Evolutionary conservation across 37 sponge, comb jelly and placozoan genomes (phyloP), one percentile per base, ranked within the genome.

Genomic region (Haliclona indistincta): DNA sequence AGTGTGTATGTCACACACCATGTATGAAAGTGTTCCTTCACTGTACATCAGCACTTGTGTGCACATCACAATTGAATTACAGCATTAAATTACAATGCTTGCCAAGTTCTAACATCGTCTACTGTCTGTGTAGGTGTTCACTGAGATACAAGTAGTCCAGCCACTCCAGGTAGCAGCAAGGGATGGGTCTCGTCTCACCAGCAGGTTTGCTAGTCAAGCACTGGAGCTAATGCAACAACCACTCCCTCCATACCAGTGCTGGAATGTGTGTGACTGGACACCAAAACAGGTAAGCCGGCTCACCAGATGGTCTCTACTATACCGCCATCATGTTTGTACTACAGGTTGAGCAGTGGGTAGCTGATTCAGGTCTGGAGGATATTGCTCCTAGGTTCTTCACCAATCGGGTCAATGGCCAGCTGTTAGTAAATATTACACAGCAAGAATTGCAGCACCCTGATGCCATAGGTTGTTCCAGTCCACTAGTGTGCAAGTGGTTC

Each of bases 261-360:
- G 83, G 83, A 45, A 80, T 42, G 71, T 62, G 11, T 40, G 68
- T 5, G 55, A 56, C 71, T 80, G 80, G 80, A 43, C 71, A 29
- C 28, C 80, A 56, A 36, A 41, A 17, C 20, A 70, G n/a, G 71
- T 80, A 1, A 15, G 40, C 8, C n/a, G n/a, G n/a, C n/a, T n/a
- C n/a, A n/a, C n/a, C 51, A 47, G 10, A 10, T 47, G 10, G 15
- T 15, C 10, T 15, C 10, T 15, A 47, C 51, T 17, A 47, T 47
- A 17, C 15, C 51, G 13, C 30, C 8, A 61, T 61, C 63, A 11
- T 61, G 30, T 61, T 61, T 61, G 15, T 17, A 49, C 52, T 49
- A 11, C 15, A 61, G 30, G 25, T 61, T 8, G 8, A 10, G 20
- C 67, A 43, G 53, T 32, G 36, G 71, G 20, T 15, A 11, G 54